phyloP scores from a whole-genome alignment of 2,888 invertebrate genomes.

The Tetrapedia diversipes region DNA sequence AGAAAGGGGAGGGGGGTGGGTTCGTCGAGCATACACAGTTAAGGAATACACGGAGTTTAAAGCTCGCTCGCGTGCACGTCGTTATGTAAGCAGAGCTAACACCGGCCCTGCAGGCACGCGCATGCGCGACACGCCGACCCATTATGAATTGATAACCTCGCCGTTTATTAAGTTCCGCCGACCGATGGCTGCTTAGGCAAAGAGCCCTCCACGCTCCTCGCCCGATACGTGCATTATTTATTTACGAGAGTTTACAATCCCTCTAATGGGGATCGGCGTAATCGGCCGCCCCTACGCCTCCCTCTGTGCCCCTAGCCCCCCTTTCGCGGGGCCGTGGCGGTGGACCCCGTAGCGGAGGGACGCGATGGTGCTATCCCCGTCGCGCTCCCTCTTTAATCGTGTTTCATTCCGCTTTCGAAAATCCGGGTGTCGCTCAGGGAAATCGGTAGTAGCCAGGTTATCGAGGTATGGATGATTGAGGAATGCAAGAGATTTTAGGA shows the following conservation, averaged over 20 bases:
- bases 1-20: not conserved
- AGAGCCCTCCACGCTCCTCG: slow-evolving; percentile 73
- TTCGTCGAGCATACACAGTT: too few species aligned
- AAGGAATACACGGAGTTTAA: slow-evolving; percentile 60
- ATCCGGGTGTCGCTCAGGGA: slow-evolving; percentile 54
- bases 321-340: not conserved
- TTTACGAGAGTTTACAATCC: slow-evolving; percentile 82
- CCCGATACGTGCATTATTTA: slow-evolving; percentile 81
- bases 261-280: slow-evolving; percentile 80
- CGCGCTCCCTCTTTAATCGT: slow-evolving; percentile 67
- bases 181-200: slow-evolving; percentile 81
- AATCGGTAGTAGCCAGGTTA: slow-evolving; percentile 45
- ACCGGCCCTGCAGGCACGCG: slow-evolving; percentile 63
- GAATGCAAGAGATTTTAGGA: too few species aligned
- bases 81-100: slow-evolving; percentile 65
- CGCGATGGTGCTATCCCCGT: slow-evolving; percentile 47
- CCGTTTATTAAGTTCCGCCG: slow-evolving; percentile 82
- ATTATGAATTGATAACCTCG: slow-evolving; percentile 81
- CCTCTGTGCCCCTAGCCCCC: slow-evolving; percentile 21
- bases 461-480: not conserved
- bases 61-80: slow-evolving; percentile 66
- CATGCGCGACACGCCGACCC: slow-evolving; percentile 75
- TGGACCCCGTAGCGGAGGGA: too few species aligned
- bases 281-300: slow-evolving; percentile 71
- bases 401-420: slow-evolving; percentile 67